phyloP scores from a whole-genome alignment of 2,888 invertebrate species.

The Neocrepidodera transversa region DNA sequence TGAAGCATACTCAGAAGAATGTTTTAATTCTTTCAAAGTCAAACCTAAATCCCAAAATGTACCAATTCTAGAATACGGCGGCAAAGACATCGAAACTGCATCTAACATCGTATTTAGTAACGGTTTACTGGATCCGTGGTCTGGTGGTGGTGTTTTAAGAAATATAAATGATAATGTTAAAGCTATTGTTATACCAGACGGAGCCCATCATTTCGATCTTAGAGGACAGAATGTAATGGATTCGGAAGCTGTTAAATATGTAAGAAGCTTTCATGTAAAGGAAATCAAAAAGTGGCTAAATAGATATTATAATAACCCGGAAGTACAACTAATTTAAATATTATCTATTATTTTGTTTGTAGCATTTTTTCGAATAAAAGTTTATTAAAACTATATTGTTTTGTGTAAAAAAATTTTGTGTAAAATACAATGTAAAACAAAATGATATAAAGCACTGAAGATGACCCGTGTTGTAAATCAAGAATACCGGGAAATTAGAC shows the following conservation, averaged over 20 bases:
- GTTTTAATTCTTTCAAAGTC: slow-evolving; percentile 70
- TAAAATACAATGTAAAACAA: too few species aligned
- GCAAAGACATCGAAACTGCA: slow-evolving; percentile 70
- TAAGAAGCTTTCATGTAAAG: slow-evolving; percentile 69
- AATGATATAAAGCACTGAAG: too few species aligned
- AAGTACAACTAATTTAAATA: not conserved
- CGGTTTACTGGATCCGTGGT: slow-evolving; percentile 88
- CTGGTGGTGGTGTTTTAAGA: slow-evolving; percentile 80
- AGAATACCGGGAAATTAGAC: too few species aligned
- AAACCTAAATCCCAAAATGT: slow-evolving; percentile 68
- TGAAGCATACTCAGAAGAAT: slow-evolving; percentile 68
- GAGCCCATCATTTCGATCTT: slow-evolving; percentile 87
- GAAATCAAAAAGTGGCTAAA: slow-evolving; percentile 68
- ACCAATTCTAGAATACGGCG: slow-evolving; percentile 82
- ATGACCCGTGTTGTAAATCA: too few species aligned
- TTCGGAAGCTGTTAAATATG: slow-evolving; percentile 69
- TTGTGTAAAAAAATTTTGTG: too few species aligned
- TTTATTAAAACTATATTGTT: too few species aligned
- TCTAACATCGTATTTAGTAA: slow-evolving; percentile 84
- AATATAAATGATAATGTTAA: slow-evolving; percentile 71
- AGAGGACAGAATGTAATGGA: slow-evolving; percentile 70
- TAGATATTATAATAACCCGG: slow-evolving; percentile 36
- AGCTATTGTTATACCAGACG: slow-evolving; percentile 79
- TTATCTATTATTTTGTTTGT: not conserved
- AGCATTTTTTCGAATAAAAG: too few species aligned